phyloP scores from a whole-genome alignment of 2,797 vertebrate species.

The Poecilia velifera region DNA sequence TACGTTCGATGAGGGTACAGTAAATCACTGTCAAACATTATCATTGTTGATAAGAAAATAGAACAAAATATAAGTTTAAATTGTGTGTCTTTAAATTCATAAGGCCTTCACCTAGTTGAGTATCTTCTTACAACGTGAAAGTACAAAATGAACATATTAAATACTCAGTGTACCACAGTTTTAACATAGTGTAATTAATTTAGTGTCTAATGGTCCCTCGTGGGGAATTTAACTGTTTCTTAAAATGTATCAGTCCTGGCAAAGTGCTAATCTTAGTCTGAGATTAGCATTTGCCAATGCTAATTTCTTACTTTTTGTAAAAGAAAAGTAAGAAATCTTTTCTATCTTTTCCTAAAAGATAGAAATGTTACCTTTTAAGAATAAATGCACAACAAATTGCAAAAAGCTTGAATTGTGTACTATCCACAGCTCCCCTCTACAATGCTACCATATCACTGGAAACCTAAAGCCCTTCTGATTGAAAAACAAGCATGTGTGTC shows the following conservation, averaged over 20 bases:
- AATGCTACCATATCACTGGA: not conserved
- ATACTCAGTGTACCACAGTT: not conserved
- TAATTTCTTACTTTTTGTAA: no score
- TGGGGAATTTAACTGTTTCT: not conserved
- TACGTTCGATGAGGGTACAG: no score
- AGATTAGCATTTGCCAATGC: not conserved
- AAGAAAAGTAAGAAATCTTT: no score
- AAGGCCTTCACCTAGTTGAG: not conserved
- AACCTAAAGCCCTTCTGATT: not conserved
- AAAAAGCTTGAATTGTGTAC: not conserved
- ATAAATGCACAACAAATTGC: not conserved
- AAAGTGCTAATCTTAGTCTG: not conserved
- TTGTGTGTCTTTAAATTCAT: not conserved
- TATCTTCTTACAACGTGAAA: not conserved
- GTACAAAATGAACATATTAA: not conserved
- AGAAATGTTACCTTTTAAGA: no score
- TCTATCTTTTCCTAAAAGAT: no score
- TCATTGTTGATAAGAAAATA: not conserved
- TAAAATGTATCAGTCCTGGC: not conserved
- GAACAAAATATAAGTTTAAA: not conserved
- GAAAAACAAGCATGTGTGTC: no score
- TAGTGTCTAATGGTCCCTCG: not conserved
- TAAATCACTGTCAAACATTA: not conserved
- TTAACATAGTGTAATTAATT: not conserved
- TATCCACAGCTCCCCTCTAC: not conserved